Conservation (phyloP, 2,888 invertebrate species). For the Elysia crispata region DNA sequence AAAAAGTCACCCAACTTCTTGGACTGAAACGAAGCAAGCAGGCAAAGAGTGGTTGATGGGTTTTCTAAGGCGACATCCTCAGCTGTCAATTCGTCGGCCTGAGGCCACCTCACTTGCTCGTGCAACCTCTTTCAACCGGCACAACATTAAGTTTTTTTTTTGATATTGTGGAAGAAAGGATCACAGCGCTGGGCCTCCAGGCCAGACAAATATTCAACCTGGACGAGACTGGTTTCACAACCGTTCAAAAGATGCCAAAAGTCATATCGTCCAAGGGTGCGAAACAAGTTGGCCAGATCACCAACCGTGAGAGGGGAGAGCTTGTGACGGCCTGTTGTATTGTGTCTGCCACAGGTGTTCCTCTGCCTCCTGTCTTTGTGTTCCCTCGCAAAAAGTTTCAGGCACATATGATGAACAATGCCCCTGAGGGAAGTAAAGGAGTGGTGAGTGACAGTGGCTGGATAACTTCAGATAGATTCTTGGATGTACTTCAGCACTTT, state of each 20-base stretch:
- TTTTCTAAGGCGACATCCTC: conserved; percentile 46
- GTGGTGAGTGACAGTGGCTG: conserved; percentile 42
- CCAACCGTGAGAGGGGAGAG: conserved; percentile 17
- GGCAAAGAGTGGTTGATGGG: conserved; percentile 54
- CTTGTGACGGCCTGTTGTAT: conserved; percentile 41
- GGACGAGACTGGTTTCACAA: conserved; percentile 31
- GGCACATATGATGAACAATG: conserved; percentile 32
- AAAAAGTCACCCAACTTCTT: conserved; percentile 46
- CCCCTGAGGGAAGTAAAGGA: conserved; percentile 40
- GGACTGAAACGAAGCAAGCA: conserved; percentile 49
- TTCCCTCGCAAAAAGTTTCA: conserved; percentile 48
- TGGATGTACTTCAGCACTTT: conserved; percentile 36
- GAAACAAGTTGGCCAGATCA: conserved; percentile 45
- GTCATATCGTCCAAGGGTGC: conserved; percentile 5
- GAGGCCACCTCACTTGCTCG: conserved; percentile 53
- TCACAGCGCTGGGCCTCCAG: conserved; percentile 32
- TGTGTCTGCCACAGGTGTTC: conserved; percentile 42
- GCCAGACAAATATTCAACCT: conserved; percentile 39
- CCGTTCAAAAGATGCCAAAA: conserved; percentile 35
- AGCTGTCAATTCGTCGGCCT: conserved; percentile 51
- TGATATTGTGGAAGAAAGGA: conserved; percentile 44
- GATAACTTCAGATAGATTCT: conserved; percentile 48
- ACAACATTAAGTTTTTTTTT: too few relatives aligned
- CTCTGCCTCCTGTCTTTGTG: conserved; percentile 42
- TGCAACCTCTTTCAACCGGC: conserved; percentile 52